These are phyloP conservation scores for Dendrocopos noguchii DNA, from an alignment of 2,113 vertebrate genomes.

Conservation along the genomic window DNA sequence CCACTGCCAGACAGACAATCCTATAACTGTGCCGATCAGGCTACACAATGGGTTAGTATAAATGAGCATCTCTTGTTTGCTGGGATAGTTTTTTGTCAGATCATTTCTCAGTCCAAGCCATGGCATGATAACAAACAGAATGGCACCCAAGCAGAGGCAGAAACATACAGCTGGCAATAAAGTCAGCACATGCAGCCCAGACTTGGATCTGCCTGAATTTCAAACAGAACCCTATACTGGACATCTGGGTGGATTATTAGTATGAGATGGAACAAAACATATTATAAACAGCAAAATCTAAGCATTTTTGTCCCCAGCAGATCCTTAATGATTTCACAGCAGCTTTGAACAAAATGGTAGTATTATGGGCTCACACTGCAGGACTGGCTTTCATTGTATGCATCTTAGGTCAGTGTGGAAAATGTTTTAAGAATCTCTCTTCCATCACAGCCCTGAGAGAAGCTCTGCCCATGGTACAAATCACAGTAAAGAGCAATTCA, in stretches of 20 bases:
- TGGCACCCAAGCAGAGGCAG: not conserved
- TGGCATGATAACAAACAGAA: not conserved
- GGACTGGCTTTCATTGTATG: not conserved
- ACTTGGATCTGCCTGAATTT: conserved; percentile 6
- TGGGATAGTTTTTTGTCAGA: not conserved
- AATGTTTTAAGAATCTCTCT: not conserved
- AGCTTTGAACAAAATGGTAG: not conserved
- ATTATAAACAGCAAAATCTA: conserved; percentile 31
- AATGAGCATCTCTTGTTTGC: not conserved
- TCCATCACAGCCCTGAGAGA: not conserved
- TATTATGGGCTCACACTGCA: not conserved
- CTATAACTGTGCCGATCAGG: not conserved
- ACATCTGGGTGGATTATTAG: conserved; percentile 31
- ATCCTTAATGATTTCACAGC: not conserved
- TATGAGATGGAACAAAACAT: conserved; percentile 15
- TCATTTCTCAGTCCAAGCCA: not conserved
- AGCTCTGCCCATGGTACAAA: not conserved
- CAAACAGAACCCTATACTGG: conserved; percentile 1
- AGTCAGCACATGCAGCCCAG: not conserved
- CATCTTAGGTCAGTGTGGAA: not conserved
- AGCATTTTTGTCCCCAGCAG: not conserved
- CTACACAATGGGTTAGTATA: not conserved
- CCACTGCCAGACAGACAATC: not conserved
- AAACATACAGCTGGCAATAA: not conserved
- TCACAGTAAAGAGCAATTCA: not conserved